Base-by-base conservation (phyloP, 1,140 invertebrate genomes). In the Pararge aegeria region DNA sequence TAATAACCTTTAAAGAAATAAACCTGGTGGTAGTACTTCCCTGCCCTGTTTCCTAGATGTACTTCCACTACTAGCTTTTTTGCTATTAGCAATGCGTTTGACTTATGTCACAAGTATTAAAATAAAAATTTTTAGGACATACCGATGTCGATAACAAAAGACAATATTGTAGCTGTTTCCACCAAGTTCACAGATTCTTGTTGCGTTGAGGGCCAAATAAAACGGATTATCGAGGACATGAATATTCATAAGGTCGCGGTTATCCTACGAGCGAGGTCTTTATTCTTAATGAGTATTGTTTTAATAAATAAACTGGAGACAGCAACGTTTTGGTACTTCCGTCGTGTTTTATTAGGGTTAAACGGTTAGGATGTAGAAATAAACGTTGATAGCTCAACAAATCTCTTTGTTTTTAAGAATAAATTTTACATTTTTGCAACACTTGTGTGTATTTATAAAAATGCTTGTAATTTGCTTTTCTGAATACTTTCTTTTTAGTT, bases 181-280 rank as follows among this genome's bases (percentile, higher is more conserved):
- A 12, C 30, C 30, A 7, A 34, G 4, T 12, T 34, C 10, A n/a
- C 30, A 34, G 30, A 34, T 34, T 34, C 30, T 12, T 34, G 30
- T 34, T 7, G 30, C 12, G 30, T 12, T 12, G n/a, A 49, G 30
- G 44, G 27, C 21, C 13, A 29, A 37, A 55, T 55, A 37, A 48
- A 55, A 48, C 27, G 54, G 42, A 48, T 56, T 37, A 48, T 55
- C 46, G 29, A 30, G 5, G n/a, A n/a, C 6, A 56, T 56, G 54
- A 48, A 56, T 56, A 55, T 56, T 46, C 13, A 56, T 56, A 34
- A 49, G 27, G 30, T 34, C 30, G 10, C 10, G 30, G 30, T 34
- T 34, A 34, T 34, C 30, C 30, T 34, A 49, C 10, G 19, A 55
- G 42, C 44, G 18, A 19, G 46, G 44, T 48, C 15, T 51, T 51